These are phyloP conservation scores for Lycodopsis pacificus DNA, from an alignment of 2,797 vertebrate genomes.

Conservation along the genomic window DNA sequence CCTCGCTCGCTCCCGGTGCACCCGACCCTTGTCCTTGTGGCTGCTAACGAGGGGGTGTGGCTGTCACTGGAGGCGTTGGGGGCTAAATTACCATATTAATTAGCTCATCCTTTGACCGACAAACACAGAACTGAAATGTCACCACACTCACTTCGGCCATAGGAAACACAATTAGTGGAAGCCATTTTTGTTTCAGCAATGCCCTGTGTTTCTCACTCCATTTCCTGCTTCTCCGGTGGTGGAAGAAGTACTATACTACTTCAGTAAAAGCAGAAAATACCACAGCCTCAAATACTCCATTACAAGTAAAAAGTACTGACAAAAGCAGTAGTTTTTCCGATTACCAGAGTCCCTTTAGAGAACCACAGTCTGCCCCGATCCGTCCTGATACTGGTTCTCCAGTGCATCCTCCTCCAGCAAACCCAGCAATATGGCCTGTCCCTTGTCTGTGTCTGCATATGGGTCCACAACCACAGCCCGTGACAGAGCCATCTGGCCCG, in stretches of 20 bases:
- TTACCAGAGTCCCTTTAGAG: neutral
- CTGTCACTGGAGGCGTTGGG: conserved; percentile 77
- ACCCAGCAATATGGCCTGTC: neutral
- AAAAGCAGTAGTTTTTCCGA: neutral
- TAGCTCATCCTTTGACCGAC: conserved; percentile 82
- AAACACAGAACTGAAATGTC: conserved; percentile 84
- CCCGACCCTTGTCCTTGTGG: conserved; percentile 66
- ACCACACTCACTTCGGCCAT: conserved; percentile 73
- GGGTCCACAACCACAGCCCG: no score
- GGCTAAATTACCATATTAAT: conserved; percentile 87
- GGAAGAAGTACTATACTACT: neutral
- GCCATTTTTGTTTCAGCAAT: conserved; percentile 77
- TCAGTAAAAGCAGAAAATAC: neutral
- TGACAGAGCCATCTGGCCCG: no score
- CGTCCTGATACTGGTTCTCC: no score
- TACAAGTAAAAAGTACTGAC: neutral
- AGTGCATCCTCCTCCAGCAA: neutral
- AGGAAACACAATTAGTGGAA: conserved; percentile 83
- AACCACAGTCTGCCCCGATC: neutral
- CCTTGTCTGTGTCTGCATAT: no score
- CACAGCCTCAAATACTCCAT: no score
- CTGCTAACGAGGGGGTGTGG: conserved; percentile 82
- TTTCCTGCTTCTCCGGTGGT: conserved; percentile 45
- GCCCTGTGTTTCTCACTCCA: conserved; percentile 64
- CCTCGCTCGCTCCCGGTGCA: conserved; percentile 35